Conservation (phyloP, 37 sponge, comb jelly and placozoan species). For the Crambe crambe region DNA sequence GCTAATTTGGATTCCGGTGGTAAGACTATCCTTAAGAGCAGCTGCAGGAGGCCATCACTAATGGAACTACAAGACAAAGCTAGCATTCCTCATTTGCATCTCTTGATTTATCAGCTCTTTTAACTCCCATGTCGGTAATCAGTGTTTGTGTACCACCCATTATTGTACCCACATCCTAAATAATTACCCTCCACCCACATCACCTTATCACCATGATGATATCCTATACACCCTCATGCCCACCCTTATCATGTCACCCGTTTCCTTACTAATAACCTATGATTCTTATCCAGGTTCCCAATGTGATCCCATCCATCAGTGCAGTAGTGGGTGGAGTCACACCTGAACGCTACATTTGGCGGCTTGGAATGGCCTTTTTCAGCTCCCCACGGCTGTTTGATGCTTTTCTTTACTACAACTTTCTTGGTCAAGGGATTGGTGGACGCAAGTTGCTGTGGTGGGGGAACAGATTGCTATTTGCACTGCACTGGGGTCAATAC, state of each 20-base stretch:
- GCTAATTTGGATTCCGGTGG: background rate
- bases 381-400: conserved; percentile 30
- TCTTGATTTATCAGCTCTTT: too few species aligned
- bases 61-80: background rate
- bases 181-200: too few species aligned
- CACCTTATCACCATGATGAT: too few species aligned
- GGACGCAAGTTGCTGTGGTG: background rate
- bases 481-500: conserved; percentile 35
- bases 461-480: conserved; percentile 26
- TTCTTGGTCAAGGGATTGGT: conserved; percentile 12
- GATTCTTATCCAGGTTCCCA: conserved; percentile 68
- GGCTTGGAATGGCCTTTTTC: conserved; percentile 52
- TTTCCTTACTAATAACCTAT: too few species aligned
- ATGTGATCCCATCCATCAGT: conserved; percentile 72
- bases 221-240: too few species aligned
- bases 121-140: too few species aligned
- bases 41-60: conserved; percentile 6
- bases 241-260: too few species aligned
- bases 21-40: background rate
- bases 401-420: conserved; percentile 43
- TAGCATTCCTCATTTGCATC: background rate
- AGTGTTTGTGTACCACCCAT: too few species aligned
- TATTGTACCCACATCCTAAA: too few species aligned
- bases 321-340: conserved; percentile 57
- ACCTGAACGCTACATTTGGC: conserved; percentile 71